These are phyloP conservation scores for Wasmannia auropunctata DNA, from an alignment of 1,140 invertebrate species.

Conservation along the genomic window DNA sequence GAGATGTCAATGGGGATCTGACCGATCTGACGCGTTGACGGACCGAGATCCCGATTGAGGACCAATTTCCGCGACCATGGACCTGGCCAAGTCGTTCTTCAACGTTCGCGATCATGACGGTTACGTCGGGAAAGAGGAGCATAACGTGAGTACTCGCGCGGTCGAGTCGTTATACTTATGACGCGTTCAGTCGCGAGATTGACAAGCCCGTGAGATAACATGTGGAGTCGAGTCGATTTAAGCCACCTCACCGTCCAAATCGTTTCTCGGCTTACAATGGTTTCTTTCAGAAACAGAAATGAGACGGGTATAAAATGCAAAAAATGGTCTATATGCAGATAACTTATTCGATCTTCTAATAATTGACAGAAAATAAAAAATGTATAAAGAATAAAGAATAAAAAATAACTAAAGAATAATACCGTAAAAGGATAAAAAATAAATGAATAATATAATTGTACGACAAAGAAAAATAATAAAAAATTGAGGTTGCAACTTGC, in stretches of 20 bases:
- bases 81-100: slow-evolving; percentile 95
- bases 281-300: no score
- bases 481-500: background rate
- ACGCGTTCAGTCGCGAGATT: background rate
- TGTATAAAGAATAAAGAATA: background rate
- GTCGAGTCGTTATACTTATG: background rate
- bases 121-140: slow-evolving; percentile 93
- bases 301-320: no score
- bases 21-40: background rate
- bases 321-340: no score
- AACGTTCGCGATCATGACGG: slow-evolving; percentile 93
- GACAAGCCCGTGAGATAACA: background rate
- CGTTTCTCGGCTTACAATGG: background rate
- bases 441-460: background rate
- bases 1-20: slow-evolving; percentile 33
- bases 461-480: background rate
- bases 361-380: background rate
- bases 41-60: background rate
- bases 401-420: background rate
- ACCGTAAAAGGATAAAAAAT: background rate
- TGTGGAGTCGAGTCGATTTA: background rate
- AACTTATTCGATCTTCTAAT: no score
- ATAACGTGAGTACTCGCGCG: slow-evolving; percentile 87
- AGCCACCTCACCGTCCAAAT: background rate
- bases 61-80: slow-evolving; percentile 87